phyloP scores from a whole-genome alignment of 2,888 invertebrate genomes.

The Leptinotarsa peninsularis region DNA sequence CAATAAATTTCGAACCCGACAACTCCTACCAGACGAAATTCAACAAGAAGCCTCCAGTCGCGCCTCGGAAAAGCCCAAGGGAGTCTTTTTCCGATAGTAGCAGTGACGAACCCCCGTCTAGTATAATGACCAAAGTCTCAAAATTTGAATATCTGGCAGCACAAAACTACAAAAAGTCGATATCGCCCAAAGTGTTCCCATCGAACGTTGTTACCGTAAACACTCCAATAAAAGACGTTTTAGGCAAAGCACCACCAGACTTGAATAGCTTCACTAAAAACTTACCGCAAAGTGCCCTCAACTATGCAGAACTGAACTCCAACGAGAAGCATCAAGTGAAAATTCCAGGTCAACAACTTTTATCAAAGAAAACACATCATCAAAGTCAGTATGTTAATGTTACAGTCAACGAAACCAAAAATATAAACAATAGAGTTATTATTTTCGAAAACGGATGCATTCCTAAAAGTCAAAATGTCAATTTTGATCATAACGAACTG shows the following conservation, averaged over 20 bases:
- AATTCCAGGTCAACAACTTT: conserved; percentile 60
- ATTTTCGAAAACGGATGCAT: conserved; percentile 63
- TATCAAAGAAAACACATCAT: conserved; percentile 56
- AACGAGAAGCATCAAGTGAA: conserved; percentile 62
- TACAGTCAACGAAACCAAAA: conserved; percentile 64
- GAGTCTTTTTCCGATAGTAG: conserved; percentile 67
- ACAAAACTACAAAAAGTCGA: conserved; percentile 71
- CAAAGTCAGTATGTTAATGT: conserved; percentile 64
- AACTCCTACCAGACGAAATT: conserved; percentile 60
- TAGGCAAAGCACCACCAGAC: conserved; percentile 71
- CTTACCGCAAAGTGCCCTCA: conserved; percentile 68
- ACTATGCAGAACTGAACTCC: conserved; percentile 64
- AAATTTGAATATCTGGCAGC: conserved; percentile 84
- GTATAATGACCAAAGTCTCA: conserved; percentile 81
- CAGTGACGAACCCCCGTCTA: conserved; percentile 69
- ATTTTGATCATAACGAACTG: conserved; percentile 62
- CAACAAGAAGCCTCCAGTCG: conserved; percentile 75
- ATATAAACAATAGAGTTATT: conserved; percentile 63
- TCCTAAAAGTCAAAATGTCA: conserved; percentile 61
- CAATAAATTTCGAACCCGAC: conserved; percentile 75
- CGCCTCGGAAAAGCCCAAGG: conserved; percentile 70
- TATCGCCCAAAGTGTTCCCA: conserved; percentile 84
- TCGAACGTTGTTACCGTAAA: conserved; percentile 83
- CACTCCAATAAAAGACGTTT: conserved; percentile 84
- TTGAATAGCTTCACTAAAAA: conserved; percentile 74